phyloP scores from a whole-genome alignment of 2,113 vertebrate species.

The Thunnus maccoyii region DNA sequence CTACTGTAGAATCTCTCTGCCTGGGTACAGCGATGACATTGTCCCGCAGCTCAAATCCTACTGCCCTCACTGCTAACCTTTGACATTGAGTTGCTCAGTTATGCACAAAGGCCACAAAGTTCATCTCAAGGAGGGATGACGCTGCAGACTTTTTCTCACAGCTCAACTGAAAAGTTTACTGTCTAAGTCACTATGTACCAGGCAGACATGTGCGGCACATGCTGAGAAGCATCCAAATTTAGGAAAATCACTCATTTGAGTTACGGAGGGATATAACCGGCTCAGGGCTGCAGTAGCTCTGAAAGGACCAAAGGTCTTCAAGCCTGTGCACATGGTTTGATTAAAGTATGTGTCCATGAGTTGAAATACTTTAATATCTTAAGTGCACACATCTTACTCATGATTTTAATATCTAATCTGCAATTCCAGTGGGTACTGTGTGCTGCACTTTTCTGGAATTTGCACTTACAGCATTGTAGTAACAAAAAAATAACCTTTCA shows the following conservation, averaged over 20 bases:
- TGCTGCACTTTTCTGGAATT: not conserved
- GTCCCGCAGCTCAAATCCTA: constrained; percentile 39
- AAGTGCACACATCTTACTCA: not conserved
- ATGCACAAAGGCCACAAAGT: constrained; percentile 45
- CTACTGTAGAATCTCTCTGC: constrained; percentile 46
- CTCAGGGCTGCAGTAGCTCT: constrained; percentile 39
- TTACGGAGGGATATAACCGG: constrained; percentile 27
- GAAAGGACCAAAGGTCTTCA: not conserved
- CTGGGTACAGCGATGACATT: constrained; percentile 48
- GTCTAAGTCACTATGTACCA: constrained; percentile 42
- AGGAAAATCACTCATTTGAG: constrained; percentile 54
- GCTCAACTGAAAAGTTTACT: constrained; percentile 57
- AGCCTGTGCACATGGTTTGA: constrained; percentile 5
- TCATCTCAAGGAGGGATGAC: constrained; percentile 55
- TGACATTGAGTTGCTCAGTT: constrained; percentile 59
- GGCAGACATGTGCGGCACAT: constrained; percentile 41
- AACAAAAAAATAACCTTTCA: not conserved
- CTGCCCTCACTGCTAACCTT: constrained; percentile 36
- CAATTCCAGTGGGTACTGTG: not conserved
- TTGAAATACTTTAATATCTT: not conserved
- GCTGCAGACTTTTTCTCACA: constrained; percentile 61
- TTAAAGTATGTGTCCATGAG: not conserved
- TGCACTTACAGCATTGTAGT: not conserved
- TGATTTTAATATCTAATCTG: not conserved
- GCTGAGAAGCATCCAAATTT: constrained; percentile 25